Base-by-base conservation (phyloP, 2,888 invertebrate genomes). In the Melolontha melolontha region DNA sequence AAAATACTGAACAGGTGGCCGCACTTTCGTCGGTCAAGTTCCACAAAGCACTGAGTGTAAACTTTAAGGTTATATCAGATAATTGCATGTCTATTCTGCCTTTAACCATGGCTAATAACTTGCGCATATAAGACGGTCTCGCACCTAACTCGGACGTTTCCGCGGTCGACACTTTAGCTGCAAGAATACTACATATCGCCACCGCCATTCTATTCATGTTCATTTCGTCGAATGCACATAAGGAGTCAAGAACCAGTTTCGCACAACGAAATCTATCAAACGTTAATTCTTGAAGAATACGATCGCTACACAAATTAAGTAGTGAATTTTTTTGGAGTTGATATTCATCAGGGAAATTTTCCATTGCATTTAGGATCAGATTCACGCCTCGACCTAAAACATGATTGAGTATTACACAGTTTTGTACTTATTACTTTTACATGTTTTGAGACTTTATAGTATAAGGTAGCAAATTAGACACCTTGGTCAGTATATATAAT, bases 1-100 rank as follows among this genome's bases (percentile, higher is more conserved):
- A 82, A 78, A 92, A 92, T 10, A 90, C 89, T 68, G 84, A 82
- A 77, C 92, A 92, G 0, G 92, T 91, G 17, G 86, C 86, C 0
- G 91, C 88, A 72, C 91, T 91, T 79, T 92, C 92, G 79, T 92
- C 92, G 51, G 92, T 92, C 52, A 92, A 83, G 82, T 92, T 92
- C 92, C 92, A 92, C 27, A 92, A 83, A 29, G 92, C 92, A 77
- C 91, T 91, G 51, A 92, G 83, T 0, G 92, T 91, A 79, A 92
- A 92, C 79, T 91, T 91, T 81, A 92, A 86, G 1, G 92, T 92
- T 69, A 91, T 90, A 76, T 92, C 91, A 16, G 81, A 74, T 7
- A 77, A 66, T 64, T 70, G 73, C 41, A 85, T 83, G 62, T 86
- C 85, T 11, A 81, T 80, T 11, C 82, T 71, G 57, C 75, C 77